Percentiles rank a stretch among this genome's conserved stretches.
Evolutionary conservation across 2,888 invertebrate genomes (phyloP).

Genomic region (Oligia latruncula): DNA sequence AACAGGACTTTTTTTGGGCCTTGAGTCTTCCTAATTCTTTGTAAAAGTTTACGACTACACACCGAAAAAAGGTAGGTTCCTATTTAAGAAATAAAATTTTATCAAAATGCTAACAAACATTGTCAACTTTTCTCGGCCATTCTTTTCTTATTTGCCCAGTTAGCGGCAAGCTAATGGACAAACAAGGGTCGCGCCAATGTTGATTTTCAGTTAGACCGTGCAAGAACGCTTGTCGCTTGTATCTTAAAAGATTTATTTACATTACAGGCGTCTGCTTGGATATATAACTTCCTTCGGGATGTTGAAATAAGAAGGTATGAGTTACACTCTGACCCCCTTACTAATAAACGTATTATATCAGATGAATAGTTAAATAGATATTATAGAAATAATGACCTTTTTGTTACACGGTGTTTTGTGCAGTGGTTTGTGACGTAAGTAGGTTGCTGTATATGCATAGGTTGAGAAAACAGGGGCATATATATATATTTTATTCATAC

Average conservation of each 20-base stretch:
- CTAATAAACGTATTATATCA: too few species aligned
- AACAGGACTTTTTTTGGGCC: neutral
- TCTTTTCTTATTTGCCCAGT: slow-evolving; percentile 83
- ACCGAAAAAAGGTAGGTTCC: slow-evolving; percentile 22
- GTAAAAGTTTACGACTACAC: slow-evolving; percentile 22
- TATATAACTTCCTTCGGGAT: slow-evolving; percentile 39
- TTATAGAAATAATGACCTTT: neutral
- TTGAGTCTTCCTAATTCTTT: neutral
- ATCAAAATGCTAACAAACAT: slow-evolving; percentile 71
- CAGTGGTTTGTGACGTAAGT: too few species aligned
- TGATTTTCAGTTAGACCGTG: slow-evolving; percentile 87
- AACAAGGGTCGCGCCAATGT: slow-evolving; percentile 87
- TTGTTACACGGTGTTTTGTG: neutral
- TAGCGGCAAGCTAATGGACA: slow-evolving; percentile 88
- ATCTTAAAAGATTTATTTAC: slow-evolving; percentile 86
- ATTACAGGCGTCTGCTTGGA: slow-evolving; percentile 48
- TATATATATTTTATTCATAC: too few species aligned
- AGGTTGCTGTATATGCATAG: neutral
- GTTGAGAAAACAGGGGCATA: neutral
- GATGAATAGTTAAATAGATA: too few species aligned
- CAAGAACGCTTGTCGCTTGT: slow-evolving; percentile 80
- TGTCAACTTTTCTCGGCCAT: slow-evolving; percentile 72
- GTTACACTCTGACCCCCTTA: slow-evolving; percentile 6
- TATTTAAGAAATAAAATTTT: slow-evolving; percentile 33
- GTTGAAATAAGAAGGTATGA: slow-evolving; percentile 35